phyloP scores from a whole-genome alignment of 1,140 invertebrate genomes.

The Maniola jurtina region DNA sequence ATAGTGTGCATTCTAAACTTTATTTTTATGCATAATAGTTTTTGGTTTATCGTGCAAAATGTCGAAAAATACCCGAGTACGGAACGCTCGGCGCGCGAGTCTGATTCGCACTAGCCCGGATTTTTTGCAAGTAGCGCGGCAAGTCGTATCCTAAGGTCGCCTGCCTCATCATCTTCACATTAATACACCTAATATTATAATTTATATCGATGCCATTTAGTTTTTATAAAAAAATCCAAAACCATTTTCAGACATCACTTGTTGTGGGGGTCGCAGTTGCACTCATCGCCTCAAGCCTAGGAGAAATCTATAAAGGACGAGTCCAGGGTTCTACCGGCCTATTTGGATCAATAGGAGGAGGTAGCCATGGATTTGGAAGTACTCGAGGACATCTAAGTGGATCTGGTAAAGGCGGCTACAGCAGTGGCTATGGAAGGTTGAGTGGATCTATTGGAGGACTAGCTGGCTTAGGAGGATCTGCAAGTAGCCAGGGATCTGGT shows the following conservation, averaged over 20 bases:
- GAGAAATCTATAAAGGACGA: conserved; percentile 11
- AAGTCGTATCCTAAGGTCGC: too few species aligned
- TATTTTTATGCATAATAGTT: too few species aligned
- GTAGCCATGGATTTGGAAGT: background rate
- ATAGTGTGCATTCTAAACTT: too few species aligned
- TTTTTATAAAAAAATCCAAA: too few species aligned
- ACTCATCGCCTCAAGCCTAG: conserved; percentile 9
- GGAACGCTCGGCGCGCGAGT: too few species aligned
- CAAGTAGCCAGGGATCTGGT: background rate
- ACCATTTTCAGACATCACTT: conserved; percentile 19
- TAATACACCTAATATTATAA: too few species aligned
- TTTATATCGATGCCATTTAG: too few species aligned
- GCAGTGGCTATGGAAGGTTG: background rate
- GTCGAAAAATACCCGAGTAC: too few species aligned
- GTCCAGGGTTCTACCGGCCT: background rate
- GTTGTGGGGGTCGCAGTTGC: conserved; percentile 12
- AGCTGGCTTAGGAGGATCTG: background rate
- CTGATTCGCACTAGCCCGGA: too few species aligned
- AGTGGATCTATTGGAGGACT: conserved; percentile 3
- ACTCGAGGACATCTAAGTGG: background rate
- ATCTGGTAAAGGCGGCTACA: background rate
- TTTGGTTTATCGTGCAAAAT: too few species aligned
- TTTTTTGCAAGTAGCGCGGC: too few species aligned
- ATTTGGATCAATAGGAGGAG: background rate
- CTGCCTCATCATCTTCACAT: too few species aligned